phyloP scores from a whole-genome alignment of 2,113 vertebrate species.

The Erythrolamprus reginae region DNA sequence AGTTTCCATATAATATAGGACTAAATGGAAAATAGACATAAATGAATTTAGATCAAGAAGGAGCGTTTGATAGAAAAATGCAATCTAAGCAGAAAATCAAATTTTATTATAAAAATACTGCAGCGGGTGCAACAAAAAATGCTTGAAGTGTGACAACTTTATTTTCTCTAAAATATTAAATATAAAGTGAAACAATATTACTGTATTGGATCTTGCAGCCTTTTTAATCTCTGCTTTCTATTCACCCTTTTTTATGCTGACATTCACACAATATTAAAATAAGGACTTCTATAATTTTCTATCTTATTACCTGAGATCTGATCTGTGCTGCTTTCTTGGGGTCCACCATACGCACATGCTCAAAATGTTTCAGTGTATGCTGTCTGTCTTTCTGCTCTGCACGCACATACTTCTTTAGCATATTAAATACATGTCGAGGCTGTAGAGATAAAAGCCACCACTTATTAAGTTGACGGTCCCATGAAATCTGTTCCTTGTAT shows the following conservation, averaged over 20 bases:
- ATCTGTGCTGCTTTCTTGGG: conserved; percentile 98
- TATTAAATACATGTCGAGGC: conserved; percentile 94
- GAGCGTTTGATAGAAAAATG: not conserved
- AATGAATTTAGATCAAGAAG: not conserved
- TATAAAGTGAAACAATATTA: not conserved
- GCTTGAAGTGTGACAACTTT: not conserved
- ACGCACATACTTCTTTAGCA: conserved; percentile 96
- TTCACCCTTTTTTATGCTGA: not conserved
- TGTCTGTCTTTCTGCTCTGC: conserved; percentile 97
- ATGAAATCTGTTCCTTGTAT: not conserved
- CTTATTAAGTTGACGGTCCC: not conserved
- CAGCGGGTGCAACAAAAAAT: not conserved
- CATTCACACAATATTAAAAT: not conserved
- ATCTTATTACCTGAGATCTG: conserved; percentile 82
- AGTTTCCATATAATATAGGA: not conserved
- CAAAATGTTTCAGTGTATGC: conserved; percentile 95
- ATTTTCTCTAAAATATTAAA: not conserved
- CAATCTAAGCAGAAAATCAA: not conserved
- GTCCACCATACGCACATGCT: conserved; percentile 96
- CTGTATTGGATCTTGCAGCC: not conserved
- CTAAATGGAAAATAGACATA: not conserved
- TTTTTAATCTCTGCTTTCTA: not conserved
- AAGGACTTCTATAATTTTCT: not conserved
- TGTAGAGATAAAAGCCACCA: conserved; percentile 44
- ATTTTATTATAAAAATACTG: not conserved